Evolutionary conservation across 2,888 invertebrate genomes (phyloP), one percentile per base, ranked within the genome.

Genomic region (Ochropacha duplaris): DNA sequence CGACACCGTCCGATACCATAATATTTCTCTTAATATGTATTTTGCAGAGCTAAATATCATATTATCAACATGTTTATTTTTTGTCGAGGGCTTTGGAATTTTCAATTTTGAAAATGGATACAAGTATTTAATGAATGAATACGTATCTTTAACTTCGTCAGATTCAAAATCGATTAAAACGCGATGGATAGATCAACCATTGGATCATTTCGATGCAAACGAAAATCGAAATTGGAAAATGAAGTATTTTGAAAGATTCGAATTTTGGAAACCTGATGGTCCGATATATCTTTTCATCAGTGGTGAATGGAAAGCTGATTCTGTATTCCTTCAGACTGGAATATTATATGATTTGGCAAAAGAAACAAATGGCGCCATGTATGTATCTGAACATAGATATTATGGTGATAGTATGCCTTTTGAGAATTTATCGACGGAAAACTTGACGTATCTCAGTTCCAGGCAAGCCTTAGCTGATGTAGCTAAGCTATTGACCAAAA

Each of bases 351-450:
- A 90, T 26, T 65, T 92, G 22, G 91, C 90, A 0, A 81, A 79
- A 58, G 90, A 90, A 74, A 90, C 91, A 0, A 78, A 86, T 50
- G 92, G 90, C 1, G 90, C 87, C 1, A 79, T 92, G 79, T 89
- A 77, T 62, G 62, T 79, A 50, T 69, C 83, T 2, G 92, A 91
- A 70, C 91, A 91, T 54, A 85, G 92, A 62, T 92, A 88, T 69
- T 91, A 91, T 44, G 91, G 91, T 0, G 71, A 85, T 22, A 91
- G 90, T 60, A 83, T 82, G 62, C 91, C 91, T 2, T 78, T 88
- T 12, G 49, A 81, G 19, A 68, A 81, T n/a, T 72, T 72, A 1
- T 81, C 66, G 1, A 69, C 77, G 0, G 73, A 85, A 61, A 83
- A 83, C 59, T 73, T 91, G n/a, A 71, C 76, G 56, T 90, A 78